A percentile compares a stretch with the other conserved stretches of the same genome.
Evolutionary conservation across 2,888 invertebrate species (phyloP).

Genomic region (Microctonus brassicae): DNA sequence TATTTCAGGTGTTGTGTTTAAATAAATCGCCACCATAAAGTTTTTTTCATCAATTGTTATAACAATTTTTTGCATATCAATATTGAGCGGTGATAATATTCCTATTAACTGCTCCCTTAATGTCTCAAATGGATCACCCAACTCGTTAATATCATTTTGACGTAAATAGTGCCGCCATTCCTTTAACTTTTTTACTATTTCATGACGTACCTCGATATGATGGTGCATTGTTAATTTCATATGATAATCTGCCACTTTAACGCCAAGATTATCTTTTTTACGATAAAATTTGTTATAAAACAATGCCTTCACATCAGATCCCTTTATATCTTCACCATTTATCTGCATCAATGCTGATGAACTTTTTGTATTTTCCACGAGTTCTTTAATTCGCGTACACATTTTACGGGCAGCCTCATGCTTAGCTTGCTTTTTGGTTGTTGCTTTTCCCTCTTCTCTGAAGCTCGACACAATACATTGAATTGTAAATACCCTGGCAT

Average conservation of each 20-base stretch:
- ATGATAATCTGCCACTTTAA: slow-evolving; percentile 59
- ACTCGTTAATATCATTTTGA: neutral
- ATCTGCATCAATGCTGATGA: neutral
- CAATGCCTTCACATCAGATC: neutral
- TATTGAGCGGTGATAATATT: slow-evolving; percentile 40
- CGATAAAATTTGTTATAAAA: neutral
- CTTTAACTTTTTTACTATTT: slow-evolving; percentile 43
- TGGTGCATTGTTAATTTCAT: slow-evolving; percentile 46
- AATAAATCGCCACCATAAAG: slow-evolving; percentile 29
- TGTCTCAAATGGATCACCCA: slow-evolving; percentile 13
- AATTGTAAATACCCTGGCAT: slow-evolving; percentile 76
- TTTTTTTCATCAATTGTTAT: neutral
- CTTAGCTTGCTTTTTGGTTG: slow-evolving; percentile 78
- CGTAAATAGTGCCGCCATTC: neutral
- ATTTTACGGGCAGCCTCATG: slow-evolving; percentile 74
- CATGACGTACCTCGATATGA: slow-evolving; percentile 39
- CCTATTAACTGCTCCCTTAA: slow-evolving; percentile 32
- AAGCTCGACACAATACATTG: slow-evolving; percentile 73
- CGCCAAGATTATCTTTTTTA: slow-evolving; percentile 55
- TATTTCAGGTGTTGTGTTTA: slow-evolving; percentile 54
- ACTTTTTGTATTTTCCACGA: slow-evolving; percentile 46
- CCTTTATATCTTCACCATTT: neutral
- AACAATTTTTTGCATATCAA: slow-evolving; percentile 27
- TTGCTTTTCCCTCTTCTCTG: slow-evolving; percentile 72
- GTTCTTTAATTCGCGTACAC: slow-evolving; percentile 54